Evolutionary conservation across 2,888 invertebrate genomes (phyloP), one percentile per base, ranked within the genome.

Genomic region (Drosophila histrio): DNA sequence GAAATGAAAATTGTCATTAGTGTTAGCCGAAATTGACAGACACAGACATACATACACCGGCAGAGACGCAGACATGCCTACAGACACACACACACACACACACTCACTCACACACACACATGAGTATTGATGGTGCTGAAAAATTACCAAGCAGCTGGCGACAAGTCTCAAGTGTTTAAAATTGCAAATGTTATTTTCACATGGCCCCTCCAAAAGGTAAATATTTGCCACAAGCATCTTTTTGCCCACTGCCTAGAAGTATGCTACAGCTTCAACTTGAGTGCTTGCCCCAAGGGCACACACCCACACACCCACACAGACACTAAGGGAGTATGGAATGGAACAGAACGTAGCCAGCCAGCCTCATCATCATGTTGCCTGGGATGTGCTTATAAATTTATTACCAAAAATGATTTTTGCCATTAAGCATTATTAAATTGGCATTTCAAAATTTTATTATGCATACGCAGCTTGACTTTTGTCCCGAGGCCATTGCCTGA

Each of bases 371-470:
- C 52, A 43, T 24, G 26, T 52, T 59, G 59, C 59, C 24, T 21
- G 41, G 26, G 59, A 75, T 57, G 69, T 81, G 73, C 73, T 88
- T 83, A 88, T 71, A 79, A 79, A 82, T 82, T 87, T 88, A 82
- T 88, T 77, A 84, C 77, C 79, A 71, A 79, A 89, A 89, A 84
- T 80, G 90, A 88, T 89, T 89, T 86, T 81, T 78, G 74, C 79
- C 82, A 87, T 88, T 89, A 89, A 81, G 79, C 83, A 73, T 81
- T 88, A 89, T 89, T 89, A 89, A 89, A 89, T 89, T 86, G 88
- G 77, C 85, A 88, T 89, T 85, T 85, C 64, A 70, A 77, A 77
- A 72, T 79, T 75, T 72, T 81, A 78, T 78, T 75, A 81, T 67
- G 74, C 77, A 77, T 69, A 81, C 78, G 74, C 74, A 77, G 73